Conservation (phyloP, 2,888 invertebrate species). For the Chrysina gloriosa region DNA sequence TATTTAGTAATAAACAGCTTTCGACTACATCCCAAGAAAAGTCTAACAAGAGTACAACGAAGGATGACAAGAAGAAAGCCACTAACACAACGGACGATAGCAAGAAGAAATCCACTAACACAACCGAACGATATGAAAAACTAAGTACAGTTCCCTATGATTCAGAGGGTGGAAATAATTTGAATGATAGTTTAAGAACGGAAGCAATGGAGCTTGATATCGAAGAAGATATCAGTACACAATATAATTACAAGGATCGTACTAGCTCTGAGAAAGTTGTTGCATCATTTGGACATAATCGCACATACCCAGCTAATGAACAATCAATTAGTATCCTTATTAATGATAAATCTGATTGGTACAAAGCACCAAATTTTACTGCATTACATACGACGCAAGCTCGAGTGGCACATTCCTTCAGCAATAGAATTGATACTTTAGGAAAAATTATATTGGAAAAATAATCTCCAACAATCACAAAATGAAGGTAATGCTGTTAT, state of each 20-base stretch:
- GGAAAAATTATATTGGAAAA: conserved; percentile 56
- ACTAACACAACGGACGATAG: background rate
- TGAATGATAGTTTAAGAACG: background rate
- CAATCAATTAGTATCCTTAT: conserved; percentile 16
- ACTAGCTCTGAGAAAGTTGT: conserved; percentile 73
- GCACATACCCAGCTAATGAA: background rate
- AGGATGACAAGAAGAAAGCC: background rate
- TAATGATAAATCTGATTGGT: conserved; percentile 25
- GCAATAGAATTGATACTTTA: conserved; percentile 61
- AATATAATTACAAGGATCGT: conserved; percentile 47
- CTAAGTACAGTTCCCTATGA: background rate
- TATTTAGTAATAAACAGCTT: conserved; percentile 1
- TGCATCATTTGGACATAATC: conserved; percentile 50
- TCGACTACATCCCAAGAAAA: background rate
- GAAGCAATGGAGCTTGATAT: background rate
- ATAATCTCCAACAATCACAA: conserved; percentile 54
- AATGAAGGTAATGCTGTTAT: conserved; percentile 39
- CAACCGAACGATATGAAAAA: background rate
- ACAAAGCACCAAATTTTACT: conserved; percentile 11
- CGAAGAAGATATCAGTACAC: background rate
- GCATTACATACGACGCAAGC: conserved; percentile 27
- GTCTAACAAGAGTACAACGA: background rate
- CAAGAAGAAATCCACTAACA: background rate
- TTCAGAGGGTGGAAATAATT: background rate
- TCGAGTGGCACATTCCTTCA: conserved; percentile 59